These are phyloP conservation scores for Aldrovandia affinis DNA, from an alignment of 2,797 vertebrate genomes.

Conservation along the genomic window DNA sequence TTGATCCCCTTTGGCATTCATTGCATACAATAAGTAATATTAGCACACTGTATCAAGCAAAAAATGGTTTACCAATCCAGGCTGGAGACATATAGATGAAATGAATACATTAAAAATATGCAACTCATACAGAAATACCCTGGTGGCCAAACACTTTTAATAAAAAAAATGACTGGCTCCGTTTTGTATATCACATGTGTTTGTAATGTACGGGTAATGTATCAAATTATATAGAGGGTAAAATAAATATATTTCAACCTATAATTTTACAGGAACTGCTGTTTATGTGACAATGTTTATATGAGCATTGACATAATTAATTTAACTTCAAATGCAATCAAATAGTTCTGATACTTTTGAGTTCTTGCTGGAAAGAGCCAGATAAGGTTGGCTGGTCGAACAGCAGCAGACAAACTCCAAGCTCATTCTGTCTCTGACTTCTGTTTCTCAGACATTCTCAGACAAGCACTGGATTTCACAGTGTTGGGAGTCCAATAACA, in stretches of 20 bases:
- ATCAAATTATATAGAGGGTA: constrained; percentile 21
- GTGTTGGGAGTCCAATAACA: too few relatives aligned
- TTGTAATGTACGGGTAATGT: constrained; percentile 7
- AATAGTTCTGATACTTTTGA: not conserved
- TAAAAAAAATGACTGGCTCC: not conserved
- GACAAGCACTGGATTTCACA: too few relatives aligned
- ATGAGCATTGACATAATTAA: not conserved
- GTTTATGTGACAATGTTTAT: not conserved
- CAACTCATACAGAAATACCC: not conserved
- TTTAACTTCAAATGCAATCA: not conserved
- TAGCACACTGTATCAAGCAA: too few relatives aligned
- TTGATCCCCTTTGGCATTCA: not conserved
- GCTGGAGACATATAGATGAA: not conserved
- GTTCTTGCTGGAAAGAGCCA: too few relatives aligned
- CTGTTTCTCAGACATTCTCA: too few relatives aligned
- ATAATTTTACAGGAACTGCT: constrained; percentile 10
- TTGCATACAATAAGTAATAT: not conserved
- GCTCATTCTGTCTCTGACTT: too few relatives aligned
- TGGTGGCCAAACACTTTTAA: not conserved
- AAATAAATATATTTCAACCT: constrained; percentile 16
- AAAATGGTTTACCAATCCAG: not conserved
- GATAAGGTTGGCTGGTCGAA: not conserved
- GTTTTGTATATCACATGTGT: not conserved
- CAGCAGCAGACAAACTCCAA: constrained; percentile 8
- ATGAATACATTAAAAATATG: not conserved